Conservation (phyloP, 53 echinoderm and acorn worm genomes). For the Pentamera pediparva region DNA sequence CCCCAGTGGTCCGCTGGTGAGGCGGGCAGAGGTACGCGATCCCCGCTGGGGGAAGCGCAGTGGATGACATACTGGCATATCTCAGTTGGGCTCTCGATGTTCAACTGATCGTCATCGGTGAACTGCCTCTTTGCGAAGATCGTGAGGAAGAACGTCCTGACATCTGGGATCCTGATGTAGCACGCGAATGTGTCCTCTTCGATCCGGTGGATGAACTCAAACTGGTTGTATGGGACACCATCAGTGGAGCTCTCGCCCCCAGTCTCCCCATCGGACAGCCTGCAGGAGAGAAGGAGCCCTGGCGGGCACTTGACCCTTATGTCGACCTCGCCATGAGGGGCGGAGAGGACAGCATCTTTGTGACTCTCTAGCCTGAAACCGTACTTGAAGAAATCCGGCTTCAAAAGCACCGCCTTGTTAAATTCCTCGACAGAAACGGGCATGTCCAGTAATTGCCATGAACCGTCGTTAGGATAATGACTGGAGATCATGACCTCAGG, state of each 20-base stretch:
- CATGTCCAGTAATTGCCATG: slow-evolving; percentile 72
- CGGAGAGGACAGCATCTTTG: slow-evolving; percentile 38
- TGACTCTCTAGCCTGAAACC: slow-evolving; percentile 63
- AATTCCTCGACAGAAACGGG: slow-evolving; percentile 56
- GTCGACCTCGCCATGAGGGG: slow-evolving; percentile 55
- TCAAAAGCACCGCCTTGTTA: slow-evolving; percentile 58
- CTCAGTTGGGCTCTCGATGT: slow-evolving; percentile 76
- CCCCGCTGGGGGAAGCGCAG: slow-evolving; percentile 47
- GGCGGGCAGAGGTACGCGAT: slow-evolving; percentile 61
- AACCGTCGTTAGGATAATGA: slow-evolving; percentile 78
- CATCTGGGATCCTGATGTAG: slow-evolving; percentile 86
- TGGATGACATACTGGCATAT: slow-evolving; percentile 69
- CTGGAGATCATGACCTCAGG: slow-evolving; percentile 88
- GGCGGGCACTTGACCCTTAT: slow-evolving; percentile 53
- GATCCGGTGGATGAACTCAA: slow-evolving; percentile 86
- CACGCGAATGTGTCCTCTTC: slow-evolving; percentile 66
- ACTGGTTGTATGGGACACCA: slow-evolving; percentile 70
- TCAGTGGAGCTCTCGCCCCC: slow-evolving; percentile 24
- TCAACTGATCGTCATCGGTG: slow-evolving; percentile 75
- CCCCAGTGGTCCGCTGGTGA: slow-evolving; percentile 85
- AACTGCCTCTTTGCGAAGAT: slow-evolving; percentile 80
- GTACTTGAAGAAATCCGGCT: slow-evolving; percentile 68
- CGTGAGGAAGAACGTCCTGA: slow-evolving; percentile 63
- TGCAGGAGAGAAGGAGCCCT: slow-evolving; percentile 67
- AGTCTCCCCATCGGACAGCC: slow-evolving; percentile 48